Percentiles rank a stretch among this genome's conserved stretches.
Evolutionary conservation across 2,113 vertebrate species (phyloP).

Genomic region (Raphicerus campestris): DNA sequence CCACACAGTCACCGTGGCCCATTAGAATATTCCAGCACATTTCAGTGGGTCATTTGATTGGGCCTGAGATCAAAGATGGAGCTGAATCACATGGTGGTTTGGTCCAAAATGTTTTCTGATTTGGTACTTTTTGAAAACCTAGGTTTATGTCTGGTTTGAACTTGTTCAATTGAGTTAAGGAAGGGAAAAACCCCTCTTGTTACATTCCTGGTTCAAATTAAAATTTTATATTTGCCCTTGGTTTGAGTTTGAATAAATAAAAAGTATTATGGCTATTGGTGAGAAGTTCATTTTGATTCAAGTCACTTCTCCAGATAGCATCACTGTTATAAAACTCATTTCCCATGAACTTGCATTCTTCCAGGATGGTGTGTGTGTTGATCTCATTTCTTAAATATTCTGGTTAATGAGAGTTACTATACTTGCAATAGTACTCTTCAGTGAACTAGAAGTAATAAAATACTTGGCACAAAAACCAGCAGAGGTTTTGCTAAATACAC

Average conservation of each 20-base stretch:
- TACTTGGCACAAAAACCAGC: neutral
- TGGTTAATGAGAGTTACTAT: neutral
- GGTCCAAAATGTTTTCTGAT: neutral
- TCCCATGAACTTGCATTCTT: neutral
- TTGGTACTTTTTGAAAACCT: neutral
- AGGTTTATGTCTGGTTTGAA: neutral
- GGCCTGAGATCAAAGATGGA: neutral
- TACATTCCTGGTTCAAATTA: slow-evolving; percentile 14
- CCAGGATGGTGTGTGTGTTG: neutral
- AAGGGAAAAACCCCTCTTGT: neutral
- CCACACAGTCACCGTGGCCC: neutral
- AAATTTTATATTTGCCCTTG: neutral
- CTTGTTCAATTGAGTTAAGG: neutral
- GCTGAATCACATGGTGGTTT: neutral
- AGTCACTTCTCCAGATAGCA: neutral
- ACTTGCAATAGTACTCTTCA: neutral
- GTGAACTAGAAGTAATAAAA: neutral
- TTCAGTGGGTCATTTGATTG: neutral
- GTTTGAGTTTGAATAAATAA: neutral
- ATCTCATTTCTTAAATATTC: neutral
- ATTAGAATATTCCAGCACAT: neutral
- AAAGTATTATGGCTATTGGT: neutral
- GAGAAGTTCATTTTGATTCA: neutral
- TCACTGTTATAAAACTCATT: neutral
- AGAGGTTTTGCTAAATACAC: neutral